A percentile compares a stretch with the other conserved stretches of the same genome.
Conservation (phyloP, 64 coral and sea anemone genomes). For the Catalaphyllia jardinei region DNA sequence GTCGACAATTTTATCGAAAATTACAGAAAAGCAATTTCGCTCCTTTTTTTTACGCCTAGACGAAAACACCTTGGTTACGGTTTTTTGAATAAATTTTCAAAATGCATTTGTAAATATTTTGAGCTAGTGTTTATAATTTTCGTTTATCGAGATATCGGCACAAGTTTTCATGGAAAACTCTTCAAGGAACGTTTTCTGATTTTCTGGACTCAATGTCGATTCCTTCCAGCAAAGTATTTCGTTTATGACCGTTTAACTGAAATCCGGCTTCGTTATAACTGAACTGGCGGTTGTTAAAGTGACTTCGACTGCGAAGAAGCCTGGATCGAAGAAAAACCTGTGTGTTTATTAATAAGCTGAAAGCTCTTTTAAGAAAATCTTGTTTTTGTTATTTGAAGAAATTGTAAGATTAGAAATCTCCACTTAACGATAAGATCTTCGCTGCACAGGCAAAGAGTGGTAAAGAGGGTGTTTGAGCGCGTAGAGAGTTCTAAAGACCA, state of each 20-base stretch:
- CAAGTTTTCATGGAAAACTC: neutral
- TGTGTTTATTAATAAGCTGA: neutral
- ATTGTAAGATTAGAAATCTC: neutral
- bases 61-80: neutral
- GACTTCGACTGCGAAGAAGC: too few relatives aligned
- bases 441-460: neutral
- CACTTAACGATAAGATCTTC: neutral
- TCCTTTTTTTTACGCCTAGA: neutral
- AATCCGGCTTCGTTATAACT: too few relatives aligned
- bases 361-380: neutral
- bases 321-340: neutral
- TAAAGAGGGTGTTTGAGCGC: neutral
- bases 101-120: conserved; percentile 7
- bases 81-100: neutral
- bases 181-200: neutral
- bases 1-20: conserved; percentile 17
- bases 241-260: too few relatives aligned
- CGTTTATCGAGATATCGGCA: neutral
- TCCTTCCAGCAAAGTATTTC: too few relatives aligned
- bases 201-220: too few relatives aligned
- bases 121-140: neutral
- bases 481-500: neutral
- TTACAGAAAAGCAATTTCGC: neutral
- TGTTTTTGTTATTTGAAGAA: neutral
- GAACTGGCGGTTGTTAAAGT: too few relatives aligned